Conservation (phyloP, 2,797 vertebrate species). For the Pseudochirops corinnae region DNA sequence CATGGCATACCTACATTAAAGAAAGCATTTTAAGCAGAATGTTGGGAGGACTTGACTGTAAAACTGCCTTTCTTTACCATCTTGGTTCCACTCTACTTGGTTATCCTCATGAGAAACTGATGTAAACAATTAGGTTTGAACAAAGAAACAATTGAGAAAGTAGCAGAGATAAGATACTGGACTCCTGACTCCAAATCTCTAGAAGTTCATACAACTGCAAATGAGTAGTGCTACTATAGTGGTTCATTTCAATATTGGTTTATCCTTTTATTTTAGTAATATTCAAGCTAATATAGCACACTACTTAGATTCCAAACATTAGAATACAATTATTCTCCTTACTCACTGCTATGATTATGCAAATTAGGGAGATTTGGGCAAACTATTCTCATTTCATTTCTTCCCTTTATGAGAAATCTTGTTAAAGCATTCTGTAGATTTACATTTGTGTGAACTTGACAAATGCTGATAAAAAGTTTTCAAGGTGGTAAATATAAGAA, state of each 20-base stretch:
- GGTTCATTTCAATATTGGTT: neutral
- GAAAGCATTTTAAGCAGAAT: neutral
- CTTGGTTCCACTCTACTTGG: neutral
- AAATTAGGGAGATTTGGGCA: neutral
- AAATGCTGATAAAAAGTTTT: neutral
- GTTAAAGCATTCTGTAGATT: neutral
- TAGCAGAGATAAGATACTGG: neutral
- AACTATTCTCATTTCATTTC: neutral
- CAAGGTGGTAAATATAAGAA: neutral
- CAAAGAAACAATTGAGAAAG: neutral
- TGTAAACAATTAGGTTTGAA: neutral
- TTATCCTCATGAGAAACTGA: neutral
- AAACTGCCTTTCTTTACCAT: neutral
- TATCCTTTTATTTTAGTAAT: slow-evolving; percentile 29
- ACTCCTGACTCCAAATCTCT: neutral
- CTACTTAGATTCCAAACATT: neutral
- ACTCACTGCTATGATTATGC: neutral
- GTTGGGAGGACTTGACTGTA: neutral
- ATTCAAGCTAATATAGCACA: neutral
- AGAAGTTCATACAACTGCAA: neutral
- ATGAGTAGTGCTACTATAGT: neutral
- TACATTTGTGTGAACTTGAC: neutral
- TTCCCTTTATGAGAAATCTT: slow-evolving; percentile 34
- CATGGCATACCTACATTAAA: neutral
- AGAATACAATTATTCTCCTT: neutral